Base-by-base conservation (phyloP, 2,888 invertebrate species). In the Gibbula magus region DNA sequence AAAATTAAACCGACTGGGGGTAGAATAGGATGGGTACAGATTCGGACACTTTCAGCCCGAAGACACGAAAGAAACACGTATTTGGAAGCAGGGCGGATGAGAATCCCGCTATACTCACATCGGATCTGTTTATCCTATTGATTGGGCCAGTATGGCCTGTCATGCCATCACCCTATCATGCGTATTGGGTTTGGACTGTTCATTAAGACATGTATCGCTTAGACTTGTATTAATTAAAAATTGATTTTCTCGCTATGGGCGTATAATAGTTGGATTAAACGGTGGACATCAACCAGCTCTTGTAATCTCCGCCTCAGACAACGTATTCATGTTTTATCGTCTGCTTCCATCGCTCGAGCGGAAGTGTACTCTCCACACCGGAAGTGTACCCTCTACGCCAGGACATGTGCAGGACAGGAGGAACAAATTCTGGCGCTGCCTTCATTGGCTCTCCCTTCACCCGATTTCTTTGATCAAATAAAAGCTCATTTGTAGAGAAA, bases 381-480 rank as follows among this genome's bases (percentile, higher is more conserved):
- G 79, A 79, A 79, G 78, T 78, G 78, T 78, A 74, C 73, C 39
- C 78, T 78, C 74, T 67, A 53, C 45, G 39, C 66, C 78, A 29
- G 73, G 74, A 78, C 74, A 73, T 78, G 78, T 73, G 52, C 53
- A 70, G 53, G 73, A 51, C 74, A 22, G 25, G 54, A 74, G 56
- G 67, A 74, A 54, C 54, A 61, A 79, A 61, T 61, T 56, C 56
- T 61, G 61, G 61, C 53, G 79, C 74, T 53, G 73, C 53, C 56
- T 70, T 39, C 70, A 70, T 70, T 70, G 70, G 70, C 35, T 53
- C 22, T 51, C 73, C 54, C 52, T 78, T 78, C 53, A 53, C 56
- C 67, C 73, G 53, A 70, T 39, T 78, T 74, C 78, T 73, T 78
- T 78, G 78, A 73, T 78, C 78, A 78, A 78, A 78, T 74, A 78